Conservation (phyloP, 2,888 invertebrate species). For the Nomada hirtipes region DNA sequence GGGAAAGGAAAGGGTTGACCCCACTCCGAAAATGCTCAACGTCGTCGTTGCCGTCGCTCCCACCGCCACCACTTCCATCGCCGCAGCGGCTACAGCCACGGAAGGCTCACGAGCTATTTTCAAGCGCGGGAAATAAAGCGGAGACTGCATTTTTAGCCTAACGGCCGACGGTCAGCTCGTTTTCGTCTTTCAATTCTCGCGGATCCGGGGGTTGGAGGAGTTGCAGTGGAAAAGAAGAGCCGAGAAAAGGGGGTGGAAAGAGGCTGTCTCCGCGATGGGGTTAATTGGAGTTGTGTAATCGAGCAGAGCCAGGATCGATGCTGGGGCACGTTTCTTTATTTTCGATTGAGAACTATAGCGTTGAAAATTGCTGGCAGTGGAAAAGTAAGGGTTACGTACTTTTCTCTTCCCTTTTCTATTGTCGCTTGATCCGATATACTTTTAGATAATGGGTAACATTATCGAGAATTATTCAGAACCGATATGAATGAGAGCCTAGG, state of each 20-base stretch:
- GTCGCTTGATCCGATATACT: too few relatives aligned
- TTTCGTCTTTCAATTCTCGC: slow-evolving; percentile 71
- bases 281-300: slow-evolving; percentile 60
- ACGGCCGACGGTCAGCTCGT: slow-evolving; percentile 81
- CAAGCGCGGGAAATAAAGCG: slow-evolving; percentile 81
- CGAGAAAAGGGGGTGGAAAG: not conserved
- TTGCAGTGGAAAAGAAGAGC: not conserved
- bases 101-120: slow-evolving; percentile 77
- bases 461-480: too few relatives aligned
- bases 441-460: too few relatives aligned
- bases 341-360: not conserved
- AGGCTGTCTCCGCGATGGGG: slow-evolving; percentile 26
- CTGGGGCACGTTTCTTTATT: slow-evolving; percentile 25
- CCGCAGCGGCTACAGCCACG: slow-evolving; percentile 12
- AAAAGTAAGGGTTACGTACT: too few relatives aligned
- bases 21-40: slow-evolving; percentile 42
- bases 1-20: slow-evolving; percentile 19
- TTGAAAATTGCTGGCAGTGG: too few relatives aligned
- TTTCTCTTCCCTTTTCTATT: not conserved
- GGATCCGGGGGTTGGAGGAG: slow-evolving; percentile 13
- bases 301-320: slow-evolving; percentile 41
- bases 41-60: not conserved
- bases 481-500: too few relatives aligned
- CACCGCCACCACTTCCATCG: slow-evolving; percentile 1
- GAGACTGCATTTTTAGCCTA: slow-evolving; percentile 80